These are phyloP conservation scores for Labrus mixtus DNA, from an alignment of 2,113 vertebrate species.

Conservation along the genomic window DNA sequence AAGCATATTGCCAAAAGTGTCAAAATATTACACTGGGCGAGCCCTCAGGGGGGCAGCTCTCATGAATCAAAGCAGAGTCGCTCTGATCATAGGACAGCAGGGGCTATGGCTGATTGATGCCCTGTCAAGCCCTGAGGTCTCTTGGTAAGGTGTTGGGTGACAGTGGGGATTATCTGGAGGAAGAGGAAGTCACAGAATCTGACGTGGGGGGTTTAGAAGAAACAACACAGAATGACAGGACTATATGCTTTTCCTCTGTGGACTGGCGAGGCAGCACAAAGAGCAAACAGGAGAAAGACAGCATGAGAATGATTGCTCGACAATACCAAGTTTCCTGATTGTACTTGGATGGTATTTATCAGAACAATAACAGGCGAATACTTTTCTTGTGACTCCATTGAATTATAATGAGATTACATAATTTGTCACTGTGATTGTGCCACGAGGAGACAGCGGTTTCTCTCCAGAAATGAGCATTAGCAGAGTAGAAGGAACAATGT, in stretches of 20 bases:
- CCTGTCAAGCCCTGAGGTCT: slow-evolving; percentile 33
- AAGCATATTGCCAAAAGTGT: slow-evolving; percentile 51
- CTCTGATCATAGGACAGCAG: slow-evolving; percentile 33
- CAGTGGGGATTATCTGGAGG: slow-evolving; percentile 17
- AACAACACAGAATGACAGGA: slow-evolving; percentile 43
- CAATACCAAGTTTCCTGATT: slow-evolving; percentile 21
- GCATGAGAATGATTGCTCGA: slow-evolving; percentile 16
- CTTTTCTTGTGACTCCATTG: slow-evolving; percentile 54
- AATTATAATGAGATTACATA: slow-evolving; percentile 74
- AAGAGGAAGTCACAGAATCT: slow-evolving; percentile 42
- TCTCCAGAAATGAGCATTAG: slow-evolving; percentile 49
- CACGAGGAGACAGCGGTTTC: slow-evolving; percentile 50
- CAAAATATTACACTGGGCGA: slow-evolving; percentile 36
- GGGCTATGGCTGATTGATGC: slow-evolving; percentile 42
- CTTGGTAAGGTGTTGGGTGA: slow-evolving; percentile 30
- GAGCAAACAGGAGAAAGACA: slow-evolving; percentile 15
- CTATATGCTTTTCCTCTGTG: slow-evolving; percentile 24
- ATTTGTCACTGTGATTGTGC: slow-evolving; percentile 64
- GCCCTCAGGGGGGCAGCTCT: slow-evolving; percentile 21
- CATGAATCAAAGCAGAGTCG: slow-evolving; percentile 45
- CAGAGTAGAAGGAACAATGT: slow-evolving; percentile 50
- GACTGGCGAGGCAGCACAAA: slow-evolving; percentile 25
- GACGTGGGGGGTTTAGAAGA: slow-evolving; percentile 30
- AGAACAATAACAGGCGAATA: slow-evolving; percentile 51
- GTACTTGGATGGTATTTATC: slow-evolving; percentile 46